Evolutionary conservation across 2,888 invertebrate genomes (phyloP), one percentile per base, ranked within the genome.

Genomic region (Syrphus vitripennis): DNA sequence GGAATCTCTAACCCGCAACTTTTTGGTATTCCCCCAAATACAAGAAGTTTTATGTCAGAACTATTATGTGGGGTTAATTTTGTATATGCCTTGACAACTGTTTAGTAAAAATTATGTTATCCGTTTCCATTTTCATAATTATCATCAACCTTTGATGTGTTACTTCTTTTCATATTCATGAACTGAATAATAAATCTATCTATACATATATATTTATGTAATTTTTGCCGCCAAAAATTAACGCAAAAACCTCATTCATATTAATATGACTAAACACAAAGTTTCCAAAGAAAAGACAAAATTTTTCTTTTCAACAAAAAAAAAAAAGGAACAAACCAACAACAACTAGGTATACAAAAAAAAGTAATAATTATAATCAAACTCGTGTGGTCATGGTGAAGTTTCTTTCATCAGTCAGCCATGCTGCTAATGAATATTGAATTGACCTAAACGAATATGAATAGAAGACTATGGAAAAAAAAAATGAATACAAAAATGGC

Each of bases 391-490:
- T 40, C 19, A 37, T 59, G 34, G 48, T 55, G 42, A 48, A 29
- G 63, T 29, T 40, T 57, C 78, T 53, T 59, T 59, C 42, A 29
- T 59, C 42, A 29, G 9, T 53, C 71, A 57, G 29, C 45, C 67
- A 78, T 79, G 75, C 70, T 80, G 67, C 67, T 67, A 84, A 84
- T 84, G 83, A 84, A 84, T 80, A 84, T 76, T 61, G 31, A 84
- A 84, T 59, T 84, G 75, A 53, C 75, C 80, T 76, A 76, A 84
- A 72, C 80, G 63, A 75, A 79, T 65, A 42, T 67, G 63, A 29
- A 65, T 65, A 71, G 7, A 67, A 40, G 16, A 45, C 40, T 14
- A 42, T n/a, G n/a, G n/a, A n/a, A 6, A 24, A 57, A 55, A 16
- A 63, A 75, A 59, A 72, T 45, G 34, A 42, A 67, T 9, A 59